A percentile compares a stretch with the other conserved stretches of the same genome.
Evolutionary conservation across 2,113 vertebrate genomes (phyloP).

Genomic region (Phylloscopus trochiloides): DNA sequence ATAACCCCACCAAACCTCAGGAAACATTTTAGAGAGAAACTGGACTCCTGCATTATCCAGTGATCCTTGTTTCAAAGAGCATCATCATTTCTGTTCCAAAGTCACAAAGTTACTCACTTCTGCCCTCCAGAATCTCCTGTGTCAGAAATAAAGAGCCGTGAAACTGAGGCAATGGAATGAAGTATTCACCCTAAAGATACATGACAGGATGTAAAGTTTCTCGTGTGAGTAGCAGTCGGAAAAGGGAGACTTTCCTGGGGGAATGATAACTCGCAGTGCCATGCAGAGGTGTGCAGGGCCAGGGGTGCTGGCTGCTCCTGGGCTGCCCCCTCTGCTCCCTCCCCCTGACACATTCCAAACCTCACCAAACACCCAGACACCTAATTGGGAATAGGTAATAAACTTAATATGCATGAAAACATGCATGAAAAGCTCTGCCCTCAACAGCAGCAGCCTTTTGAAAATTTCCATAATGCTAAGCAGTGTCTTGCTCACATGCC

Average conservation of each 20-base stretch:
- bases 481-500: slow-evolving; percentile 42
- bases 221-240: not conserved
- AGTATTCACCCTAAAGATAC: not conserved
- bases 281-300: fast-evolving
- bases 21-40: not conserved
- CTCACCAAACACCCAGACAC: not conserved
- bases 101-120: not conserved
- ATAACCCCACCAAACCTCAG: not conserved
- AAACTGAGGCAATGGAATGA: not conserved
- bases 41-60: not conserved
- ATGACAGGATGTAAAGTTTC: not conserved
- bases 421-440: not conserved
- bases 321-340: not conserved
- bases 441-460: not conserved
- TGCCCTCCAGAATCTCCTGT: not conserved
- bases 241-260: not conserved
- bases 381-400: not conserved
- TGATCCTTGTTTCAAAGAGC: not conserved
- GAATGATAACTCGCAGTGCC: not conserved
- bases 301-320: fast-evolving
- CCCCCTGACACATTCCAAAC: fast-evolving
- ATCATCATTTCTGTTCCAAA: not conserved
- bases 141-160: not conserved
- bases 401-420: not conserved
- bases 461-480: slow-evolving; percentile 39